phyloP scores from a whole-genome alignment of 2,113 vertebrate species.

The Dipodomys stephensi region DNA sequence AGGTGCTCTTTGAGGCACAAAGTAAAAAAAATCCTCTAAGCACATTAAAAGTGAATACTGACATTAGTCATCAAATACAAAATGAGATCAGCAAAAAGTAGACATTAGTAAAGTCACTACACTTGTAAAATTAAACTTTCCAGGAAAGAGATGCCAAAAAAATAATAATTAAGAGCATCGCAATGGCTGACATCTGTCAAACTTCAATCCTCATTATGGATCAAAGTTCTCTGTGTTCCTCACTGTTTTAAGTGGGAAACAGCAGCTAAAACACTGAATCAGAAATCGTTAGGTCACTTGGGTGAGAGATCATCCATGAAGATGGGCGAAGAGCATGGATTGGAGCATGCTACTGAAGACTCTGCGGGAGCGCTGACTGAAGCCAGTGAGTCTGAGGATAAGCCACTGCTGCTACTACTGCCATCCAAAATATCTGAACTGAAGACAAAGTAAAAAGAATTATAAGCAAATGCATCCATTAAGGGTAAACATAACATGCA shows the following conservation, averaged over 20 bases:
- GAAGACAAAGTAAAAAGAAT: slow-evolving; percentile 79
- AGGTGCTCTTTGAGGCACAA: slow-evolving; percentile 76
- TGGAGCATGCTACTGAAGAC: slow-evolving; percentile 93
- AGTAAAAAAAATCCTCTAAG: slow-evolving; percentile 76
- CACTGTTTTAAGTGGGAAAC: slow-evolving; percentile 78
- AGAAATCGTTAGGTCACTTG: slow-evolving; percentile 90
- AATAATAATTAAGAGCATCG: slow-evolving; percentile 62
- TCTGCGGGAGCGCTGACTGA: slow-evolving; percentile 94
- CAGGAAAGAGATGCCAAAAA: slow-evolving; percentile 78
- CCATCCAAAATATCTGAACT: slow-evolving; percentile 95
- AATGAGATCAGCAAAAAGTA: slow-evolving; percentile 80
- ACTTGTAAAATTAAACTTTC: slow-evolving; percentile 80
- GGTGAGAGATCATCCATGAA: slow-evolving; percentile 95
- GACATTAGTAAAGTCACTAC: slow-evolving; percentile 76
- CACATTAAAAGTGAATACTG: slow-evolving; percentile 73
- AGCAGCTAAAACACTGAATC: slow-evolving; percentile 81
- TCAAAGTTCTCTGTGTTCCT: slow-evolving; percentile 81
- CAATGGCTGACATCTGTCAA: slow-evolving; percentile 67
- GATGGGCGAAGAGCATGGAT: slow-evolving; percentile 89
- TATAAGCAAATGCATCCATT: slow-evolving; percentile 64
- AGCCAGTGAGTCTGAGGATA: slow-evolving; percentile 93
- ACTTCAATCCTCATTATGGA: slow-evolving; percentile 83
- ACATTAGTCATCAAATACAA: slow-evolving; percentile 78
- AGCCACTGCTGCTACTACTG: slow-evolving; percentile 94
- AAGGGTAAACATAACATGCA: slow-evolving; percentile 73